phyloP scores from a whole-genome alignment of 2,113 vertebrate genomes.

The Strix aluco region DNA sequence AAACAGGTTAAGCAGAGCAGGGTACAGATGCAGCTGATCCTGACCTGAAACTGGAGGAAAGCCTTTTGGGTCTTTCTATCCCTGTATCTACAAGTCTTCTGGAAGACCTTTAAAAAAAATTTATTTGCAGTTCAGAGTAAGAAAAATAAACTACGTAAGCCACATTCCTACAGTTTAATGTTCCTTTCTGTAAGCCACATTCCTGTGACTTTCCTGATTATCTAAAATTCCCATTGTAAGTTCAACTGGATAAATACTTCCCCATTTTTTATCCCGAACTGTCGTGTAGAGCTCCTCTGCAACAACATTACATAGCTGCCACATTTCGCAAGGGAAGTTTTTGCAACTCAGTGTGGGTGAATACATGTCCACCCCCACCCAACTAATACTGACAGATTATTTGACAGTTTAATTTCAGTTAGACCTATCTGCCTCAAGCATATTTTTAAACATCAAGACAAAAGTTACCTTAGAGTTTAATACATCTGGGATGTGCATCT shows the following conservation, averaged over 20 bases:
- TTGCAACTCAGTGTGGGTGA: conserved; percentile 31
- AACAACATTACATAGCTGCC: neutral
- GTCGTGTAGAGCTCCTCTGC: neutral
- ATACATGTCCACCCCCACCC: conserved; percentile 39
- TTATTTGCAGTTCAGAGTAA: neutral
- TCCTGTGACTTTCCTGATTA: conserved; percentile 38
- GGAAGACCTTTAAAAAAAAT: neutral
- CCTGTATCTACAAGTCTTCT: neutral
- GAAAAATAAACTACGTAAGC: conserved; percentile 4
- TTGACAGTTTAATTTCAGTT: conserved; percentile 57
- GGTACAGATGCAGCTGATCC: neutral
- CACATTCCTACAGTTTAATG: conserved; percentile 23
- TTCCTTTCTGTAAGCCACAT: conserved; percentile 2
- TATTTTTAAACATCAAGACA: conserved; percentile 52
- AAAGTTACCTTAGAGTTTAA: conserved; percentile 5
- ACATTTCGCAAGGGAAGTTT: conserved; percentile 24
- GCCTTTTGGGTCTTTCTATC: neutral
- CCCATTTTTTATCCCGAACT: neutral
- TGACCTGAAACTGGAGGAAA: neutral
- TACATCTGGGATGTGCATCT: neutral
- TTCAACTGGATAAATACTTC: conserved; percentile 18
- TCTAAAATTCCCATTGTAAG: conserved; percentile 2
- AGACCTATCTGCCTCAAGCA: conserved; percentile 42
- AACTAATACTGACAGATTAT: conserved; percentile 30
- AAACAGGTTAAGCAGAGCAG: neutral